phyloP scores from a whole-genome alignment of 2,113 vertebrate species.

The Periophthalmodon schlosseri region DNA sequence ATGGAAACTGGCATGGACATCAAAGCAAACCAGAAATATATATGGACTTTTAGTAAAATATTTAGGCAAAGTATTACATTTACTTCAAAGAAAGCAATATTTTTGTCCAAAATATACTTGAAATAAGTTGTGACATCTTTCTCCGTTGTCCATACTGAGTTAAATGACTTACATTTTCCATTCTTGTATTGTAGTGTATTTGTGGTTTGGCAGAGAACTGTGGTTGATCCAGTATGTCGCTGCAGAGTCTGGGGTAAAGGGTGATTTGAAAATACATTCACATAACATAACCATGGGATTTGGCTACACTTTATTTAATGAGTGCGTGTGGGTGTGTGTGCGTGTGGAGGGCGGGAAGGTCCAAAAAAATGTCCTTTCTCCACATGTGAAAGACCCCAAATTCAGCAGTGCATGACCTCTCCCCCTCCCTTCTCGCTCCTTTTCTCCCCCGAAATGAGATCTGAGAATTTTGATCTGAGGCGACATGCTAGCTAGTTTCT shows the following conservation, averaged over 20 bases:
- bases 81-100: not conserved
- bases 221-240: not conserved
- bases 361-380: conserved; percentile 45
- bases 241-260: conserved; percentile 19
- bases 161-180: conserved; percentile 25
- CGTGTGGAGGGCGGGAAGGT: not conserved
- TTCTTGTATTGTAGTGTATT: conserved; percentile 12
- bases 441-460: conserved; percentile 25
- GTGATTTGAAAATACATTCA: conserved; percentile 22
- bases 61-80: not conserved
- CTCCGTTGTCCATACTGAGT: not conserved
- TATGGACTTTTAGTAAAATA: not conserved
- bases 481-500: conserved; percentile 34
- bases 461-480: conserved; percentile 25
- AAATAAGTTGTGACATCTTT: not conserved
- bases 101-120: not conserved
- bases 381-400: conserved; percentile 54
- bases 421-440: not conserved
- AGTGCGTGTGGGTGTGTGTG: not conserved
- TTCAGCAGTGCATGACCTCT: conserved; percentile 43
- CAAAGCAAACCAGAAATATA: not conserved
- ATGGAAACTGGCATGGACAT: not conserved
- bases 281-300: conserved; percentile 11
- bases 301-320: conserved; percentile 19
- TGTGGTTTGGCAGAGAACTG: conserved; percentile 5